Evolutionary conservation across 2,888 invertebrate genomes (phyloP).

Genomic region (Odontocolon sp.): DNA sequence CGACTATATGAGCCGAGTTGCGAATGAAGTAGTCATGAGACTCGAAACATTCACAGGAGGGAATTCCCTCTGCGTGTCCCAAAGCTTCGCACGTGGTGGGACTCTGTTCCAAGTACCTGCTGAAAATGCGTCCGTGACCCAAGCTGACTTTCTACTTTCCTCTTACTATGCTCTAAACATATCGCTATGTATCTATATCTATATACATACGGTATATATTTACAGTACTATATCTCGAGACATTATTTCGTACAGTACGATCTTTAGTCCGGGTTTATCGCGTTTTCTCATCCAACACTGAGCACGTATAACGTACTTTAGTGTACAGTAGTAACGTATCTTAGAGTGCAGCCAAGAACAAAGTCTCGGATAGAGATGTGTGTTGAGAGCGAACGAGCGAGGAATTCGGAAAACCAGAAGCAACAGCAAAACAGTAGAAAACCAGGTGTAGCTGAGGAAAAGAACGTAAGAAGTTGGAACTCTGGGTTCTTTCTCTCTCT

Average conservation of each 20-base stretch:
- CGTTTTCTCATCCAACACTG: not conserved
- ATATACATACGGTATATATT: not conserved
- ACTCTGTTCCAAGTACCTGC: constrained; percentile 9
- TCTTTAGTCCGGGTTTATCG: constrained; percentile 17
- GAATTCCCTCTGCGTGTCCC: constrained; percentile 50
- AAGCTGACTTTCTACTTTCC: not conserved
- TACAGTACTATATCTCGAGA: not conserved
- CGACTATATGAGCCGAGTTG: constrained; percentile 5
- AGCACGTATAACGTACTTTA: not conserved
- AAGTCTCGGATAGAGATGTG: not conserved
- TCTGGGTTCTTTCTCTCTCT: not conserved
- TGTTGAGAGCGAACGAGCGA: not conserved
- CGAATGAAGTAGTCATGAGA: constrained; percentile 54
- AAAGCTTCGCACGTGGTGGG: constrained; percentile 48
- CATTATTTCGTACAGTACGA: not conserved
- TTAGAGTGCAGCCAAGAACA: not conserved
- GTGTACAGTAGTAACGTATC: not conserved
- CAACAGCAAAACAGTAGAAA: not conserved
- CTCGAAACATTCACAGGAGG: constrained; percentile 22
- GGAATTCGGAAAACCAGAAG: constrained; percentile 18
- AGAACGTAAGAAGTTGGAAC: constrained; percentile 6
- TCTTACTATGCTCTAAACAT: not conserved
- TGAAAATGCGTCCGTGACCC: constrained; percentile 17
- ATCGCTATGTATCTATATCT: not conserved
- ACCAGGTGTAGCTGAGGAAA: not conserved